These are phyloP conservation scores for Malurus alboscapulatus DNA, from an alignment of 2,113 vertebrate genomes.

Conservation along the genomic window DNA sequence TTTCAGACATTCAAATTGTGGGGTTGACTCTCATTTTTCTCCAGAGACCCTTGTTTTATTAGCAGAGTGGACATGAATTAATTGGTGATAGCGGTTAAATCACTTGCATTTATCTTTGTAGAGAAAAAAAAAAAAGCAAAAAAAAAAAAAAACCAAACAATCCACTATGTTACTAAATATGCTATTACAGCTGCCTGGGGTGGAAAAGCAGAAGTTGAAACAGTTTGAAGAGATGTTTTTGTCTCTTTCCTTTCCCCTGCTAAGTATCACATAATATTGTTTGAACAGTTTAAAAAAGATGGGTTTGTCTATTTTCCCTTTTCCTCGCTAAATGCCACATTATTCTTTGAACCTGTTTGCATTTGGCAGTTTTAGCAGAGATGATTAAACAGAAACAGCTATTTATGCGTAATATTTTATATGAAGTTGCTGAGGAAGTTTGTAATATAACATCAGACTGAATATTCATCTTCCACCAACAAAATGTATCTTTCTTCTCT, in stretches of 20 bases:
- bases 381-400: not conserved
- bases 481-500: not conserved
- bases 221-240: not conserved
- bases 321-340: not conserved
- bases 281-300: not conserved
- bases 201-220: not conserved
- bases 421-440: not conserved
- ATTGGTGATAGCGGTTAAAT: not conserved
- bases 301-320: not conserved
- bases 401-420: not conserved
- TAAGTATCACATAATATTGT: not conserved
- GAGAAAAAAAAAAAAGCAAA: accelerated
- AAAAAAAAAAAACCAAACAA: not conserved
- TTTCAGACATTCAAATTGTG: not conserved
- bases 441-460: not conserved
- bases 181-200: not conserved
- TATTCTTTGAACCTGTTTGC: not conserved
- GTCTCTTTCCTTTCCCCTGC: not conserved
- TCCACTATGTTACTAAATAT: not conserved
- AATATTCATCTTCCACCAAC: not conserved
- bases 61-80: not conserved
- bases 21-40: not conserved
- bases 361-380: not conserved
- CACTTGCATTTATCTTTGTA: not conserved
- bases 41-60: not conserved